Evolutionary conservation across 2,888 invertebrate genomes (phyloP), one percentile per base, ranked within the genome.

Genomic region (Saturnia pavonia): DNA sequence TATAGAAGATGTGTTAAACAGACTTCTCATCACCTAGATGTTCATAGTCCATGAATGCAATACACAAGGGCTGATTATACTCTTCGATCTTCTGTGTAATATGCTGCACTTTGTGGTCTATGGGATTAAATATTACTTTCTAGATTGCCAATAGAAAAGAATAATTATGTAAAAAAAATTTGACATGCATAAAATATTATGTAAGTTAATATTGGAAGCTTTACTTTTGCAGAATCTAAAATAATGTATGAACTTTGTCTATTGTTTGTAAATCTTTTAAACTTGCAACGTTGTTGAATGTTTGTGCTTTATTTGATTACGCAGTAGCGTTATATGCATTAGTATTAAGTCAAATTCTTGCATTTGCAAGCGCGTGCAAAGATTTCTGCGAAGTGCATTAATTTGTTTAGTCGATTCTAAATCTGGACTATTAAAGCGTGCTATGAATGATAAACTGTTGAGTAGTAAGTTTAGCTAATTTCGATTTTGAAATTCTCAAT

Each of bases 361-460:
- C 25, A 12, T 27, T 22, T n/a, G n/a, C n/a, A 51, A 3, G 19
- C 51, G 57, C 4, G 57, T 27, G 57, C 27, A 60, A 7, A 60
- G 57, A 12, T 27, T 60, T 60, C 57, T 60, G 57, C 25, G 25
- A 60, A 60, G 25, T 60, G 25, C 27, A 27, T 27, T 54, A 22
- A 22, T 11, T 60, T 60, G 57, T 60, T 60, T 60, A 27, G 57
- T 0, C 14, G 27, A 60, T 60, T 60, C 57, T 60, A 60, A 60
- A 27, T 60, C 14, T 27, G 57, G 0, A 25, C 14, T 27, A 60
- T 60, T 27, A 60, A 60, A 27, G 27, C 57, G 57, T 60, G 57
- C 57, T 27, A 27, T 60, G 57, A 60, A 60, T 60, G 57, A 60
- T 60, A 60, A 60, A 60, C 57, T 60, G 25, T 1, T 22, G 22